Conservation (phyloP, 2,113 vertebrate species). For the Apteryx owenii region DNA sequence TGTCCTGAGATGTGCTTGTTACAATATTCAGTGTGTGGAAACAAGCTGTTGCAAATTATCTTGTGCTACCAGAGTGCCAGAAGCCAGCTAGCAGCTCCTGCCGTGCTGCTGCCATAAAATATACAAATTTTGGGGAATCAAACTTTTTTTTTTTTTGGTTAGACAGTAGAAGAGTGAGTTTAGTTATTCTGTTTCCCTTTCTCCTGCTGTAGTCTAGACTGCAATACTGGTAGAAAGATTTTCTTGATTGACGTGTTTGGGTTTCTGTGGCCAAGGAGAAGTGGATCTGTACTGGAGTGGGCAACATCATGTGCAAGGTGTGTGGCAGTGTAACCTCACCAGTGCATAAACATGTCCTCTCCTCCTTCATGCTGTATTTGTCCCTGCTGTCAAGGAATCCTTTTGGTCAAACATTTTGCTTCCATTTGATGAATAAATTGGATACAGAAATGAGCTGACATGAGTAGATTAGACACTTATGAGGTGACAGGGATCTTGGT, state of each 20-base stretch:
- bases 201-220: not conserved
- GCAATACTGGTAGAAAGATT: not conserved
- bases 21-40: not conserved
- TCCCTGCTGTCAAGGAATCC: not conserved
- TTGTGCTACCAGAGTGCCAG: not conserved
- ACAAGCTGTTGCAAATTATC: not conserved
- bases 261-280: not conserved
- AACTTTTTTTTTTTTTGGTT: not conserved
- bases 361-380: not conserved
- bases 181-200: not conserved
- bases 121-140: constrained; percentile 18
- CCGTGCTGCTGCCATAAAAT: not conserved
- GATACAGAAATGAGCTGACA: not conserved
- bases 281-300: not conserved
- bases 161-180: not conserved
- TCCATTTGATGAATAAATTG: not conserved
- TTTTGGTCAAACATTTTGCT: not conserved
- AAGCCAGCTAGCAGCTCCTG: constrained; percentile 15
- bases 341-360: not conserved
- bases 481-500: not conserved
- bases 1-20: not conserved
- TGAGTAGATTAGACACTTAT: not conserved
- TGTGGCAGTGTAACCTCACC: not conserved
- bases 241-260: not conserved
- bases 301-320: not conserved